These are phyloP conservation scores for Mobula hypostoma DNA, from an alignment of 2,113 vertebrate species.

Conservation along the genomic window DNA sequence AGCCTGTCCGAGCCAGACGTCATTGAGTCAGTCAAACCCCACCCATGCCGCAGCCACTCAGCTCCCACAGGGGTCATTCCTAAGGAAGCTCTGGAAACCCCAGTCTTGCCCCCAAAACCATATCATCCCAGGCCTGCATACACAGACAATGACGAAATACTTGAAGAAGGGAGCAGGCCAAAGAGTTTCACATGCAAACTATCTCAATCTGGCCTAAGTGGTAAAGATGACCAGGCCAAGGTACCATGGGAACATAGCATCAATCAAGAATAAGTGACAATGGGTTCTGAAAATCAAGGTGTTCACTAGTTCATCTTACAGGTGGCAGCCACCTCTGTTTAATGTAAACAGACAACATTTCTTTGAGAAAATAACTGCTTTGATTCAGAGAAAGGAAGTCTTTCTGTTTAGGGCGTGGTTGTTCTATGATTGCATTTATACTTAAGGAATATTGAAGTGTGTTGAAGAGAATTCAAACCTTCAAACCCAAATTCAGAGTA, in stretches of 20 bases:
- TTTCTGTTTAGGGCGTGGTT: not conserved
- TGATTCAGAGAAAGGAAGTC: not conserved
- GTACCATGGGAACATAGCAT: constrained; percentile 86
- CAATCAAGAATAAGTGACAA: constrained; percentile 69
- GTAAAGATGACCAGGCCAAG: constrained; percentile 78
- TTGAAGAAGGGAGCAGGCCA: constrained; percentile 73
- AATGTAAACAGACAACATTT: constrained; percentile 1
- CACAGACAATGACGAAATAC: constrained; percentile 69
- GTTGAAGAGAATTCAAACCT: not conserved
- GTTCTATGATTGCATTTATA: not conserved
- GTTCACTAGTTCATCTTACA: constrained; percentile 6
- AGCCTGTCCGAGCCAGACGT: constrained; percentile 81
- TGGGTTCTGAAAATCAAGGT: constrained; percentile 1
- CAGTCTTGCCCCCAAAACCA: constrained; percentile 66
- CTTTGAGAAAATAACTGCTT: not conserved
- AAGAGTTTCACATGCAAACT: constrained; percentile 72
- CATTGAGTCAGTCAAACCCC: constrained; percentile 75
- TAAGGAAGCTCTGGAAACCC: constrained; percentile 56
- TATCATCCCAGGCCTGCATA: constrained; percentile 69
- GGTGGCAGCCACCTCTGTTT: constrained; percentile 20
- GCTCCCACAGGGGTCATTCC: constrained; percentile 73
- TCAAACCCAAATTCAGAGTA: not conserved
- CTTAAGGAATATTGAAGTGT: not conserved
- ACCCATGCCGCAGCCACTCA: constrained; percentile 86
- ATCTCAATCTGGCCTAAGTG: constrained; percentile 68